Evolutionary conservation across 2,113 vertebrate species (phyloP).

Genomic region (Halichoeres trimaculatus): DNA sequence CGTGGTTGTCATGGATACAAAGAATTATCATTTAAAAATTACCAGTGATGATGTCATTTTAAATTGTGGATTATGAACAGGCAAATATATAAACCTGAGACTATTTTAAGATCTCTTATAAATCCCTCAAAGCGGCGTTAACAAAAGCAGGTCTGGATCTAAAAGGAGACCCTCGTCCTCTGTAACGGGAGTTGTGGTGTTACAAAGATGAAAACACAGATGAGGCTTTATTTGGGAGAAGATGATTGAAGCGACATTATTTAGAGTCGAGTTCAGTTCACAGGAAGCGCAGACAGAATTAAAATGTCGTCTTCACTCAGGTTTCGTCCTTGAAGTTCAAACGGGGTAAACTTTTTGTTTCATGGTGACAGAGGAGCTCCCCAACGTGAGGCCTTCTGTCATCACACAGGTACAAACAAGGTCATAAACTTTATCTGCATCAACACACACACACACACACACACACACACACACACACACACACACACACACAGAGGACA

Average conservation of each 20-base stretch:
- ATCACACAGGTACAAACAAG: conserved; percentile 49
- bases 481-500: conserved; percentile 30
- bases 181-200: neutral
- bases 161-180: neutral
- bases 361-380: conserved; percentile 37
- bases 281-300: conserved; percentile 13
- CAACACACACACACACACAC: conserved; percentile 28
- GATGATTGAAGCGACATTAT: neutral
- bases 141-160: too few species aligned
- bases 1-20: too few species aligned
- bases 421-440: conserved; percentile 34
- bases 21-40: too few species aligned
- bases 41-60: too few species aligned
- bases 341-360: conserved; percentile 29
- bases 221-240: too few species aligned
- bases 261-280: neutral
- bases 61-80: too few species aligned
- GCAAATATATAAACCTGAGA: too few species aligned
- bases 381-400: conserved; percentile 52
- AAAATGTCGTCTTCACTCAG: conserved; percentile 20
- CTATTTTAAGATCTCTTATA: too few species aligned
- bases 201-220: neutral
- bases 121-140: too few species aligned
- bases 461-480: conserved; percentile 30
- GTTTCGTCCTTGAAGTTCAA: conserved; percentile 23